Evolutionary conservation across 2,797 vertebrate genomes (phyloP), one percentile per base, ranked within the genome.

Genomic region (Gila robusta): DNA sequence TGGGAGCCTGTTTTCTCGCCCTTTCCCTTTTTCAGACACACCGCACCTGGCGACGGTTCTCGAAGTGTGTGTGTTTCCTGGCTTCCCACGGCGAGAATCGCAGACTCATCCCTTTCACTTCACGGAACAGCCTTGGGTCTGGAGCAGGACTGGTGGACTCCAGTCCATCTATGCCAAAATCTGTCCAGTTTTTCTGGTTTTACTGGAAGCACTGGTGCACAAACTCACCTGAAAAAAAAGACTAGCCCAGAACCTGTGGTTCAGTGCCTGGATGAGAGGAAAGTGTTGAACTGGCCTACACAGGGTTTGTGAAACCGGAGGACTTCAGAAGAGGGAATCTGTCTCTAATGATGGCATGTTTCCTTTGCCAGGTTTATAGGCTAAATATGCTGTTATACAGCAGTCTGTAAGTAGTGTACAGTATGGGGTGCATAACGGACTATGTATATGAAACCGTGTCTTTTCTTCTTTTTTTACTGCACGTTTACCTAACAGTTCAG

Each of bases 321-420:
- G 67, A 79, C 37, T 70, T 17, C 23, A 64, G 37, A 76, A 49
- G 47, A 82, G 23, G 35, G 26, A 77, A 69, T 82, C 73, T 59
- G 12, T 73, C 67, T 72, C 19, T 35, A 72, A 67, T 82, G 62
- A 76, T 86, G 71, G 47, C 14, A 59, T 80, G 84, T 83, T 79
- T 88, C 70, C 83, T 86, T 86, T 80, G 73, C 84, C 84, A 82
- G 83, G 59, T 89, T 79, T 84, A 59, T 86, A 86, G 86, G 89
- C 56, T 86, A 86, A 85, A 87, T 85, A 93, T 96, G 95, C 95
- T 95, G 94, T 95, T 95, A 93, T 95, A 94, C 92, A 92, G 95
- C 94, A 95, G 94, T 92, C 85, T 91, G 91, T 89, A 86, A 84
- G 64, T 87, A 82, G 83, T 88, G 92, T 93, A 94, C 93, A 92